Percentiles rank a stretch among this genome's conserved stretches.
Evolutionary conservation across 2,888 invertebrate genomes (phyloP).

Genomic region (Stenchaetothrips biformis): DNA sequence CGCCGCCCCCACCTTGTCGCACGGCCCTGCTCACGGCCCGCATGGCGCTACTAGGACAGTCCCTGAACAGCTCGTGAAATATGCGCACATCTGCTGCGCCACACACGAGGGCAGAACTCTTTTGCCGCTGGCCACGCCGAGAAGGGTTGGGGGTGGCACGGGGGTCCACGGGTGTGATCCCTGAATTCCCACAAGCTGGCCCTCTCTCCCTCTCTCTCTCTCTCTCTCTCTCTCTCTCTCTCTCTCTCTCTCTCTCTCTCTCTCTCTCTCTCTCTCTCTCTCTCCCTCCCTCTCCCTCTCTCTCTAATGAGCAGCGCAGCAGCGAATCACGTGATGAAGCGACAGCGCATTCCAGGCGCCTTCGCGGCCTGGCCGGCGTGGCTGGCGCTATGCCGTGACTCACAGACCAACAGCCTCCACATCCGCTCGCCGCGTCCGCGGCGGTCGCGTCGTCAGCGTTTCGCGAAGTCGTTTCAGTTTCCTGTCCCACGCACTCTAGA

Average conservation of each 20-base stretch:
- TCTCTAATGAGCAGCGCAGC: background rate
- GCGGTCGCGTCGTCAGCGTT: background rate
- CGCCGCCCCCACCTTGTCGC: background rate
- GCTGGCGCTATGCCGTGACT: background rate
- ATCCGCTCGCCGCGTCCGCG: background rate
- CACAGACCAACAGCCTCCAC: conserved; percentile 10
- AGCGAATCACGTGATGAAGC: background rate
- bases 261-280: too few species aligned
- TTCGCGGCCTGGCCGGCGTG: background rate
- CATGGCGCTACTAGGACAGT: background rate
- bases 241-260: too few species aligned
- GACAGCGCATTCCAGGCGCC: background rate
- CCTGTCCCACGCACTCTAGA: background rate
- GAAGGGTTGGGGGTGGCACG: background rate
- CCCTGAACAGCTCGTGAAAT: background rate
- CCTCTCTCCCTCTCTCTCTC: too few species aligned
- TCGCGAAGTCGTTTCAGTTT: background rate
- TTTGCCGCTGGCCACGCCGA: too few species aligned
- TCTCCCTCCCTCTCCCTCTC: too few species aligned
- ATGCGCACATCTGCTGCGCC: background rate
- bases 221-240: too few species aligned
- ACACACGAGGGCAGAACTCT: background rate
- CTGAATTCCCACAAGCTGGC: background rate
- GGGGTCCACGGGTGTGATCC: background rate
- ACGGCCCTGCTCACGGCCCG: background rate